Conservation (phyloP, 2,888 invertebrate species). For the Alitta virens region DNA sequence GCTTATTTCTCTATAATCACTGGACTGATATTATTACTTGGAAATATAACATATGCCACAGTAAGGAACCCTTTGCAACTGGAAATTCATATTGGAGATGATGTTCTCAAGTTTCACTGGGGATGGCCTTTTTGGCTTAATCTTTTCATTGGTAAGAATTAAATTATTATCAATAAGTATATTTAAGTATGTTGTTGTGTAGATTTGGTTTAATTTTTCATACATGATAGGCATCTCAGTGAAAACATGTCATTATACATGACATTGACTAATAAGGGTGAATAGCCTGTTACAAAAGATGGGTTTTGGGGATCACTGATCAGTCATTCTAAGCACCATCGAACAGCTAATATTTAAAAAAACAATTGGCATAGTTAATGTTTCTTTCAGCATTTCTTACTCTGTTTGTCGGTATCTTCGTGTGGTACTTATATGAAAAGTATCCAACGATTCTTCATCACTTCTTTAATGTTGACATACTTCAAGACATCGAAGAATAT, state of each 20-base stretch:
- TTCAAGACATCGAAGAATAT: constrained; percentile 17
- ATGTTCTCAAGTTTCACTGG: constrained; percentile 57
- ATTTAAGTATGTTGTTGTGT: too few relatives aligned
- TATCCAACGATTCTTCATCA: constrained; percentile 90
- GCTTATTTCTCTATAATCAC: constrained; percentile 60
- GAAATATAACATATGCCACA: constrained; percentile 61
- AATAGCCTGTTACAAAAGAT: too few relatives aligned
- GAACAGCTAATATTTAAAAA: too few relatives aligned
- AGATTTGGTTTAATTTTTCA: too few relatives aligned
- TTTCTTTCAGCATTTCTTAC: constrained; percentile 57
- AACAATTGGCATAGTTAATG: too few relatives aligned
- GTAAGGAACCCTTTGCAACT: constrained; percentile 61
- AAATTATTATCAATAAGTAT: too few relatives aligned
- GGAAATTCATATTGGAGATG: constrained; percentile 59
- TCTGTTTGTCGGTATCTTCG: constrained; percentile 74
- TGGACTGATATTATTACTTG: constrained; percentile 60
- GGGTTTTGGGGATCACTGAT: too few relatives aligned
- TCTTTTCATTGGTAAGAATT: constrained; percentile 58
- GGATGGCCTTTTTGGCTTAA: constrained; percentile 63
- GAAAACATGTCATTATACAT: too few relatives aligned
- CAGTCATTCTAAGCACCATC: too few relatives aligned
- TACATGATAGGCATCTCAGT: too few relatives aligned
- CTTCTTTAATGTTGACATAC: constrained; percentile 76
- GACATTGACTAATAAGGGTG: too few relatives aligned
- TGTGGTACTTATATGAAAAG: constrained; percentile 79